A percentile compares a stretch with the other conserved stretches of the same genome.
Evolutionary conservation across 2,888 invertebrate species (phyloP).

Genomic region (Anagyrus pseudococci): DNA sequence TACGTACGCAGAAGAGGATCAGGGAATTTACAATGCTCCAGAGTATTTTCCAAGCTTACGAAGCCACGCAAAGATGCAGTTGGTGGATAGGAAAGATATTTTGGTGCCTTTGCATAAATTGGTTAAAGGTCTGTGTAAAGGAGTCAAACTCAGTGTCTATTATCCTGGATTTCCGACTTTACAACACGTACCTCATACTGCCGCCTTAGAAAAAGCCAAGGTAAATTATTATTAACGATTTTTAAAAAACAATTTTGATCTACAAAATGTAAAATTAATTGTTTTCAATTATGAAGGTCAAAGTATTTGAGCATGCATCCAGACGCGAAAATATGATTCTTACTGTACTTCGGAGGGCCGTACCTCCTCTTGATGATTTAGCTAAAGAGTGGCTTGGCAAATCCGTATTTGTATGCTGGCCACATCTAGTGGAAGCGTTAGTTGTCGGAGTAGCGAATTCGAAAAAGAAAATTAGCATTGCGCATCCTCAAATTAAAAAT

Average conservation of each 20-base stretch:
- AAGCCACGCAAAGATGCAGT: slow-evolving; percentile 66
- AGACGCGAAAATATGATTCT: slow-evolving; percentile 85
- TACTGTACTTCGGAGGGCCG: slow-evolving; percentile 64
- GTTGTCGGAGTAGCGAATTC: slow-evolving; percentile 71
- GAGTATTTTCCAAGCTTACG: slow-evolving; percentile 69
- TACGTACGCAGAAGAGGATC: slow-evolving; percentile 68
- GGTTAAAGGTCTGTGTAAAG: slow-evolving; percentile 74
- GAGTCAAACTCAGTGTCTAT: slow-evolving; percentile 72
- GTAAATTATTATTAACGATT: no score
- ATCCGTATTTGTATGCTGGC: slow-evolving; percentile 87
- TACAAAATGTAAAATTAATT: no score
- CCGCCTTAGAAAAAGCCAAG: slow-evolving; percentile 59
- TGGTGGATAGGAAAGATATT: slow-evolving; percentile 67
- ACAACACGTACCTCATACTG: slow-evolving; percentile 81
- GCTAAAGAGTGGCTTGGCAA: slow-evolving; percentile 75
- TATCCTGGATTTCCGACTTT: slow-evolving; percentile 94
- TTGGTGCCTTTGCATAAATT: slow-evolving; percentile 67
- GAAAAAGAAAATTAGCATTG: slow-evolving; percentile 47
- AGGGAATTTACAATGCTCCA: slow-evolving; percentile 68
- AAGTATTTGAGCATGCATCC: slow-evolving; percentile 87
- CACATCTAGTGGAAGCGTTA: slow-evolving; percentile 86
- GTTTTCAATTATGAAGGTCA: no score
- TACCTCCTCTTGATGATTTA: slow-evolving; percentile 64
- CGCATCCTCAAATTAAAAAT: slow-evolving; percentile 33
- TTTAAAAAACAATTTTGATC: no score